Percentiles rank a stretch among this genome's conserved stretches.
Conservation (phyloP, 2,113 vertebrate genomes). For the Monopterus albus region DNA sequence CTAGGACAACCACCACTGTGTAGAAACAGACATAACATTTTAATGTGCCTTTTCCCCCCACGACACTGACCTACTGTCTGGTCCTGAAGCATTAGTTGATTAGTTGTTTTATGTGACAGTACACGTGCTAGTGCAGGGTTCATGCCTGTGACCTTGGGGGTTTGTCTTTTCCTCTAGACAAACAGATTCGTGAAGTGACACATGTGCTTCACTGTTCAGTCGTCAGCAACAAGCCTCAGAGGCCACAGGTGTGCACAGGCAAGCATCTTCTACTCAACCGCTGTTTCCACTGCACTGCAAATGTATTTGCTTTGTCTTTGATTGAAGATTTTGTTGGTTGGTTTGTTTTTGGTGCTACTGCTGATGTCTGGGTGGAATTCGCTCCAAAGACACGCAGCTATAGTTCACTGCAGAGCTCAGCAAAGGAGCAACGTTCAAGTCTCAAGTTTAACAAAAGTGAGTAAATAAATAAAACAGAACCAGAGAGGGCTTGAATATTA, state of each 20-base stretch:
- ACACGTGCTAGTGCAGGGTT: not conserved
- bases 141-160: not conserved
- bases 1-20: too few species aligned
- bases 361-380: too few species aligned
- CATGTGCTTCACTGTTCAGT: not conserved
- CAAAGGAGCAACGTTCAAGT: too few species aligned
- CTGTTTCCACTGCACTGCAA: not conserved
- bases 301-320: not conserved
- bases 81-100: not conserved
- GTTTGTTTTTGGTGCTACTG: not conserved
- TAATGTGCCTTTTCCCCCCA: too few species aligned
- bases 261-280: not conserved
- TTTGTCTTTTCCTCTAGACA: too few species aligned
- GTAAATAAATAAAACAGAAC: too few species aligned
- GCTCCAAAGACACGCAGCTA: too few species aligned
- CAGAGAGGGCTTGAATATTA: too few species aligned
- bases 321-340: not conserved
- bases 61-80: not conserved
- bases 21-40: too few species aligned
- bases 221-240: not conserved
- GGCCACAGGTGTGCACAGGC: conserved; percentile 2
- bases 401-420: too few species aligned
- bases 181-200: not conserved
- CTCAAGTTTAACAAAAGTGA: too few species aligned
- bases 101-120: not conserved